Conservation (phyloP, 2,797 vertebrate species). For the Hybognathus amarus region DNA sequence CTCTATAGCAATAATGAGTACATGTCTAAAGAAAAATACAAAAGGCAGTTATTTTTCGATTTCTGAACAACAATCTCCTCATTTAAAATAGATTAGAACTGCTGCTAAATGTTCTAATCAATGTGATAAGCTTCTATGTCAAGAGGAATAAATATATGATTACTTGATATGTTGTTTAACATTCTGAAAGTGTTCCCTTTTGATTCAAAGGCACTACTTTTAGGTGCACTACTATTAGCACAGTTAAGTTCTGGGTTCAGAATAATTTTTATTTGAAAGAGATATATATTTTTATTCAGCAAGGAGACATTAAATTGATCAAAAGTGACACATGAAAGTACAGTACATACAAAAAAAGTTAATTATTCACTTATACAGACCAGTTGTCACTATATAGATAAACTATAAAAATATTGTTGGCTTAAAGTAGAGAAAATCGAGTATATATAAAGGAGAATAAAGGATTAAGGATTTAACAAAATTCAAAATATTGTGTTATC, state of each 20-base stretch:
- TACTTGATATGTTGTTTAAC: constrained; percentile 13
- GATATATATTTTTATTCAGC: neutral
- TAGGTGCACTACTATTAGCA: neutral
- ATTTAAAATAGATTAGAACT: constrained; percentile 2
- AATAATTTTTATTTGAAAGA: too few relatives aligned
- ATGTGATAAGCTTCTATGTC: neutral
- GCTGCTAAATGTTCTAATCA: neutral
- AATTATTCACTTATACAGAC: too few relatives aligned
- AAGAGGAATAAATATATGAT: constrained; percentile 13
- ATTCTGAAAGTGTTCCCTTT: neutral
- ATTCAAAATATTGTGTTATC: too few relatives aligned
- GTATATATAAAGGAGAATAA: too few relatives aligned
- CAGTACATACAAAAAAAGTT: neutral
- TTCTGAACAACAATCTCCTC: neutral
- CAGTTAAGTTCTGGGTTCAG: neutral
- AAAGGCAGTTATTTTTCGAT: neutral
- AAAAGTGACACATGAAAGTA: neutral
- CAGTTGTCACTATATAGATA: too few relatives aligned
- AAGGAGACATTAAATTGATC: neutral
- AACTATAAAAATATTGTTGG: too few relatives aligned
- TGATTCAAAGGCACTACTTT: neutral
- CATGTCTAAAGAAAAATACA: neutral
- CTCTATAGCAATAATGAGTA: neutral
- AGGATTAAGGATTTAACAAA: too few relatives aligned
- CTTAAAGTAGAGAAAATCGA: too few relatives aligned